Percentiles rank a stretch among this genome's conserved stretches.
phyloP scores from a whole-genome alignment of 2,888 invertebrate genomes.

The Atethmia centrago region DNA sequence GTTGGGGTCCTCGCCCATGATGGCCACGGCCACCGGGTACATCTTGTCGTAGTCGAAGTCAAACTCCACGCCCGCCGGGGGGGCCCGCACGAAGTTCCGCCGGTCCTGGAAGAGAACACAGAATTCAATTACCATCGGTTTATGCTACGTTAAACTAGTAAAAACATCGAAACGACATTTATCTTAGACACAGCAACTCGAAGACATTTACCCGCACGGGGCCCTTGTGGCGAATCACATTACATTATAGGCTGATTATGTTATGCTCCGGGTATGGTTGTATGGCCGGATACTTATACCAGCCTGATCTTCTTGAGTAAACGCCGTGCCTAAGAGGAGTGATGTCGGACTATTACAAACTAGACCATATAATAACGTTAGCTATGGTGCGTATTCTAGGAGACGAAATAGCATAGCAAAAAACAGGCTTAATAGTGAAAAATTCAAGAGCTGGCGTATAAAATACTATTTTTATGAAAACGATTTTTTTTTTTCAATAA shows the following conservation, averaged over 20 bases:
- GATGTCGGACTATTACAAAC: no score
- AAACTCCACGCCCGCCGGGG: slow-evolving; percentile 98
- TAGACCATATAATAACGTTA: no score
- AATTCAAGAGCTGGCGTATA: no score
- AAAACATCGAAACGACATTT: not conserved
- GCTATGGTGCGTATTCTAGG: no score
- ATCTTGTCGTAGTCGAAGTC: slow-evolving; percentile 98
- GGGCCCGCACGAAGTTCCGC: slow-evolving; percentile 99
- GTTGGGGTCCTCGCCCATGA: slow-evolving; percentile 98
- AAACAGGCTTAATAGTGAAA: no score
- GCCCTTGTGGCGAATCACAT: no score
- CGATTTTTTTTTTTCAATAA: not conserved
- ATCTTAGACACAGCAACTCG: not conserved
- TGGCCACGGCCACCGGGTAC: slow-evolving; percentile 98
- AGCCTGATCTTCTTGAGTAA: no score
- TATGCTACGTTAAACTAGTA: not conserved
- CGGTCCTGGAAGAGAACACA: slow-evolving; percentile 93
- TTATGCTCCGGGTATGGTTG: no score
- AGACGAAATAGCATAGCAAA: no score
- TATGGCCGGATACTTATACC: not conserved
- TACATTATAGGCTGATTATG: not conserved
- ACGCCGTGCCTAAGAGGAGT: no score
- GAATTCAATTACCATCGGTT: not conserved
- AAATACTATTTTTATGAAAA: no score
- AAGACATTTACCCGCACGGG: not conserved